A percentile compares a stretch with the other conserved stretches of the same genome.
Evolutionary conservation across 1,140 invertebrate genomes (phyloP).

Genomic region (Orussus abietinus): DNA sequence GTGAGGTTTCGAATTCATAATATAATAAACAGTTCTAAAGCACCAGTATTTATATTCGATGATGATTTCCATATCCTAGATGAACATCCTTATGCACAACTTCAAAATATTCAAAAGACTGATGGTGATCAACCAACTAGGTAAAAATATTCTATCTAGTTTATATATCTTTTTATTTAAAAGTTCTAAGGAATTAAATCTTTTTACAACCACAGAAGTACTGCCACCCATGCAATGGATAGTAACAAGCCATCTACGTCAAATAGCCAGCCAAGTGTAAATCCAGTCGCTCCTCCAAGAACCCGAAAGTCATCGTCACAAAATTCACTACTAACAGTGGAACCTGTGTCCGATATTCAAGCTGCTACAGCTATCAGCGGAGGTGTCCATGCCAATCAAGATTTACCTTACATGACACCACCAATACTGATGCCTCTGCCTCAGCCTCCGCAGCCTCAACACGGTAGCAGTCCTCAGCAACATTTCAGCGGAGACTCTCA

Average conservation of each 20-base stretch:
- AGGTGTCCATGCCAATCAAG: slow-evolving; percentile 77
- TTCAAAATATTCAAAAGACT: slow-evolving; percentile 52
- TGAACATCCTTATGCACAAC: slow-evolving; percentile 68
- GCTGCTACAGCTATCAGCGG: slow-evolving; percentile 81
- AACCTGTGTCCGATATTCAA: slow-evolving; percentile 57
- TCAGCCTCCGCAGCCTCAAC: slow-evolving; percentile 36
- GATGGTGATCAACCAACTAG: slow-evolving; percentile 37
- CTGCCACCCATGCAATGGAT: slow-evolving; percentile 19
- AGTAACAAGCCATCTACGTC: slow-evolving; percentile 18
- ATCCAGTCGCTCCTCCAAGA: slow-evolving; percentile 49
- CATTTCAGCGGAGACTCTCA: slow-evolving; percentile 84
- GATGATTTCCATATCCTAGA: slow-evolving; percentile 35
- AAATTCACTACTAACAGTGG: slow-evolving; percentile 39
- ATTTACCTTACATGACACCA: slow-evolving; percentile 85
- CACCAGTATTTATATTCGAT: slow-evolving; percentile 2
- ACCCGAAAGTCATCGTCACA: slow-evolving; percentile 54
- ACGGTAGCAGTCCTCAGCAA: slow-evolving; percentile 48
- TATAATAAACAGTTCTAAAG: too few species aligned
- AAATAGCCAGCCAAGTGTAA: slow-evolving; percentile 27
- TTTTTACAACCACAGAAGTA: slow-evolving; percentile 23
- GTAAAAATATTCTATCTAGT: slow-evolving; percentile 33
- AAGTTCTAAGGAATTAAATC: not conserved
- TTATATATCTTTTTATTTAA: slow-evolving; percentile 2
- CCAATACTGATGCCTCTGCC: slow-evolving; percentile 59
- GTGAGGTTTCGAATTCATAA: slow-evolving; percentile 19